Base-by-base conservation (phyloP, 1,140 invertebrate species). In the Lethrus apterus region DNA sequence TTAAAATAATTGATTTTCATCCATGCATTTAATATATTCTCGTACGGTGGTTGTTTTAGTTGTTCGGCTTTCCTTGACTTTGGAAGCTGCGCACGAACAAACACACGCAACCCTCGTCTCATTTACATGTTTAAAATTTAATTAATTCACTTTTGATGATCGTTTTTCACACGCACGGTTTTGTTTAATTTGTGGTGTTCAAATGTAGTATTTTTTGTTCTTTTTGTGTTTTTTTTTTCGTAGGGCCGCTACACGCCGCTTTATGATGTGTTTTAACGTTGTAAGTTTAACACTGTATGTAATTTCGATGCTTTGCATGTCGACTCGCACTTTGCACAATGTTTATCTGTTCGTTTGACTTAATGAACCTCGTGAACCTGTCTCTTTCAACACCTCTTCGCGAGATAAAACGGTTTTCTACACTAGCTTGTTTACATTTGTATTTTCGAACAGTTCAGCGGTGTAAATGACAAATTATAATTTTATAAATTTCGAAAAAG, bases 1-100 rank as follows among this genome's bases (percentile, higher is more conserved):
- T 41, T 48, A 54, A 51, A 54, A 48, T 54, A 54, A 54, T 54
- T 51, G 48, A 54, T 51, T 46, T 43, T 5, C 19, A 43, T 41
- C 26, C 41, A 33, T 46, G 45, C 46, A 51, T 51, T 51, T 48
- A 46, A 54, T 36, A 20, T 49, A 48, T 54, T 46, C 44, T 33
- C 48, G 44, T 50, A 40, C 41, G 29, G 36, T 50, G 44, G 53
- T 55, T 55, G 44, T 46, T 46, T 21, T 20, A 46, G 44, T 46
- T 46, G 30, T 30, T 44, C 10, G n/a, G 9, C 29, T 31, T 31
- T 31, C 29, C 29, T 4, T n/a, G 4, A 14, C n/a, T n/a, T 11
- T 31, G 14, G 14, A 31, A 14, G 2, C n/a, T 4, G 2, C n/a
- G 9, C 4, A 31, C 9, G 29, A 3, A 31, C n/a, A 11, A 31